A percentile compares a stretch with the other conserved stretches of the same genome.
Conservation (phyloP, 2,888 invertebrate species). For the Seira musarum region DNA sequence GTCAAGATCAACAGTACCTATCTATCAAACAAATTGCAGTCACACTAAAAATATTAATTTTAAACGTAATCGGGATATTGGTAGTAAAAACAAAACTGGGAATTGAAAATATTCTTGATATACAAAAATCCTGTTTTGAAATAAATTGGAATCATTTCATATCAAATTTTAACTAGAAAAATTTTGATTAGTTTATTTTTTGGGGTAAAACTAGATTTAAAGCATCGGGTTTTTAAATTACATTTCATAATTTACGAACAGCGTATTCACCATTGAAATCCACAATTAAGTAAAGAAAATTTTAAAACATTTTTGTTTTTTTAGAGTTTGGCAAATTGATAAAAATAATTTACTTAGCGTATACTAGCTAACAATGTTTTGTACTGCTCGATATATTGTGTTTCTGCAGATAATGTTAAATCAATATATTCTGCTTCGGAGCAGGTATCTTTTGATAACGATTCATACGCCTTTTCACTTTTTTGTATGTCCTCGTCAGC, state of each 20-base stretch:
- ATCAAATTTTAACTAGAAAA: too few relatives aligned
- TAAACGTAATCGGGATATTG: too few relatives aligned
- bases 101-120: too few relatives aligned
- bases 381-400: conserved; percentile 80
- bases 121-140: too few relatives aligned
- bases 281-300: not conserved
- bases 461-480: conserved; percentile 76
- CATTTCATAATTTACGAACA: not conserved
- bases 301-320: not conserved
- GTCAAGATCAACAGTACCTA: too few relatives aligned
- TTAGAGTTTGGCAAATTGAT: not conserved
- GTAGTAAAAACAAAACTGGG: too few relatives aligned
- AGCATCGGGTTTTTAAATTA: too few relatives aligned
- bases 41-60: too few relatives aligned
- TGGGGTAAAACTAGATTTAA: too few relatives aligned
- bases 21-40: too few relatives aligned
- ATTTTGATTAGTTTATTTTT: too few relatives aligned
- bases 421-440: conserved; percentile 84
- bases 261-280: not conserved
- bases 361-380: conserved; percentile 67
- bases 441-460: conserved; percentile 77
- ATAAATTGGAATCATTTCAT: too few relatives aligned
- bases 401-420: conserved; percentile 80
- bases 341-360: not conserved
- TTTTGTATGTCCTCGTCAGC: conserved; percentile 69